Conservation (phyloP, 2,888 invertebrate genomes). For the Hedychridium roseum region DNA sequence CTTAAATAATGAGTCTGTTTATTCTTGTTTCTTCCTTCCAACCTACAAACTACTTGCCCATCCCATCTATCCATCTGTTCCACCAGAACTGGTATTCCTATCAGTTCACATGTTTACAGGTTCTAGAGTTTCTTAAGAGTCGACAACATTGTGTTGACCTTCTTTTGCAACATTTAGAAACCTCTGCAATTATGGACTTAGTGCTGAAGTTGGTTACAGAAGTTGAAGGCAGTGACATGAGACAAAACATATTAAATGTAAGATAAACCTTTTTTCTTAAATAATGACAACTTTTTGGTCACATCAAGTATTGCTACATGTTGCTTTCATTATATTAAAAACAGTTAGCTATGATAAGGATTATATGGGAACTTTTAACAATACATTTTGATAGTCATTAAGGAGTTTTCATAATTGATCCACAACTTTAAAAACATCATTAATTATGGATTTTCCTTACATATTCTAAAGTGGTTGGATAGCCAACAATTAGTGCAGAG, state of each 20-base stretch:
- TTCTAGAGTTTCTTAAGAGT: conserved; percentile 89
- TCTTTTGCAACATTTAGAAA: conserved; percentile 88
- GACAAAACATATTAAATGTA: conserved; percentile 76
- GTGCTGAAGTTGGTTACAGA: conserved; percentile 85
- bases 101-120: conserved; percentile 90
- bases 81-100: conserved; percentile 88
- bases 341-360: conserved; percentile 5
- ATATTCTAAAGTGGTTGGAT: conserved; percentile 81
- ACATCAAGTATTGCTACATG: not conserved
- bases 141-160: conserved; percentile 87
- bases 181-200: conserved; percentile 94
- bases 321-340: conserved; percentile 2
- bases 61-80: conserved; percentile 27
- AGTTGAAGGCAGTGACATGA: conserved; percentile 78
- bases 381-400: conserved; percentile 2
- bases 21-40: conserved; percentile 9
- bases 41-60: conserved; percentile 19
- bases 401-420: not conserved
- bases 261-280: conserved; percentile 50
- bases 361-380: conserved; percentile 10
- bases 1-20: conserved; percentile 50
- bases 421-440: conserved; percentile 1
- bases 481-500: conserved; percentile 87
- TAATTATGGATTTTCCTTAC: conserved; percentile 11
- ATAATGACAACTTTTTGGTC: conserved; percentile 7